Percentiles rank a stretch among this genome's conserved stretches.
phyloP scores from a whole-genome alignment of 1,140 invertebrate species.

The Nebria ingens region DNA sequence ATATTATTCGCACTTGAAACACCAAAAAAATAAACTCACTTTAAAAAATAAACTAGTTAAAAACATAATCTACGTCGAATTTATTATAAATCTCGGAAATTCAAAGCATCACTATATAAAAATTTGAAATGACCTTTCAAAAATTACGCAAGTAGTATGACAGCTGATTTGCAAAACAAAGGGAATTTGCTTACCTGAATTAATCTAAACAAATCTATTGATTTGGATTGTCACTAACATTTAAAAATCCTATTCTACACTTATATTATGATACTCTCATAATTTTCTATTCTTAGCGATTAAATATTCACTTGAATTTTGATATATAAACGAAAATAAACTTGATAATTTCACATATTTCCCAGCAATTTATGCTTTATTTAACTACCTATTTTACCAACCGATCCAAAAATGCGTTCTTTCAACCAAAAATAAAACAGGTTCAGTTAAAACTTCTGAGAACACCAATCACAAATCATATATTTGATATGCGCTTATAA shows the following conservation, averaged over 20 bases:
- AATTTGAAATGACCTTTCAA: not conserved
- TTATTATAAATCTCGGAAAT: not conserved
- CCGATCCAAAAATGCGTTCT: not conserved
- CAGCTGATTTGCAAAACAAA: constrained; percentile 8
- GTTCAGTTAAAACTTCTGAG: too few species aligned
- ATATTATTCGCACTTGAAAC: too few species aligned
- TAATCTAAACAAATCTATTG: not conserved
- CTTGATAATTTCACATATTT: constrained; percentile 1
- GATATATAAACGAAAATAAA: constrained; percentile 1
- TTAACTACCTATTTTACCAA: not conserved
- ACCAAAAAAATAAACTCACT: too few species aligned
- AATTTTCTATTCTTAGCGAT: not conserved
- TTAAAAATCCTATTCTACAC: not conserved
- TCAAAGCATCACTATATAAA: not conserved
- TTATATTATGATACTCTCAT: not conserved
- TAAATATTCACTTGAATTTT: not conserved
- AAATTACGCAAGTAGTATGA: constrained; percentile 8
- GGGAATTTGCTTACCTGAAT: constrained; percentile 3
- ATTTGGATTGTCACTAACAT: constrained; percentile 1
- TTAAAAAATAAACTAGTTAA: too few species aligned
- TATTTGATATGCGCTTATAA: too few species aligned
- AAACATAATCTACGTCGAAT: not conserved
- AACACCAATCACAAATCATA: too few species aligned
- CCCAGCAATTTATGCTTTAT: constrained; percentile 1
- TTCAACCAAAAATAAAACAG: too few species aligned